phyloP scores from a whole-genome alignment of 2,113 vertebrate species.

The Myrmecophaga tridactyla region DNA sequence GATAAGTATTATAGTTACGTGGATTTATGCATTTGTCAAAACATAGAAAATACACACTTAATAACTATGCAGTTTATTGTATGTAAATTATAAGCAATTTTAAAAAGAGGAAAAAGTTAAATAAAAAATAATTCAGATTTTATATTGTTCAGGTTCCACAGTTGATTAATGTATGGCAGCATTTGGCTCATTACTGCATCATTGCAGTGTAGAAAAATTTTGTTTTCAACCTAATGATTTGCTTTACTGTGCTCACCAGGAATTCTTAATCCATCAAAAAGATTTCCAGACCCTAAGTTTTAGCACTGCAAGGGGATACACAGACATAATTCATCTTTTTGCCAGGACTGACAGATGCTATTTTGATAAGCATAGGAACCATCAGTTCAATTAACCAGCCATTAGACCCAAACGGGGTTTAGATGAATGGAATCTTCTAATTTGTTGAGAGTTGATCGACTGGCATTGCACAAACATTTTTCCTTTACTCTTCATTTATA shows the following conservation, averaged over 20 bases:
- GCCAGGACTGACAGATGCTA: not conserved
- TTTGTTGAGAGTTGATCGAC: not conserved
- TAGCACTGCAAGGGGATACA: not conserved
- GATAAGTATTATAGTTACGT: not conserved
- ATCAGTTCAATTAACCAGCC: not conserved
- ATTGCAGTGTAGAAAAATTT: not conserved
- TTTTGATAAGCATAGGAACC: not conserved
- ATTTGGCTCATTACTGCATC: not conserved
- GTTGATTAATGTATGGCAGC: not conserved
- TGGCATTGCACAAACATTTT: not conserved
- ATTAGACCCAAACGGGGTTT: not conserved
- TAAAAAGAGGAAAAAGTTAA: not conserved
- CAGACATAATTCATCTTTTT: not conserved
- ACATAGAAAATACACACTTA: not conserved
- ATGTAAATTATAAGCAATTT: not conserved
- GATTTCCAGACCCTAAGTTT: not conserved
- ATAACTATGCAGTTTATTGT: not conserved
- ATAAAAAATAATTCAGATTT: slow-evolving; percentile 2
- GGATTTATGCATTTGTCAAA: not conserved
- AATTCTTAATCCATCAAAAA: slow-evolving; percentile 41
- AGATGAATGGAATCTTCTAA: not conserved
- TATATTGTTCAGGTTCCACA: not conserved
- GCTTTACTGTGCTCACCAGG: slow-evolving; percentile 41
- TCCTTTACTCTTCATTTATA: not conserved
- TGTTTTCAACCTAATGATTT: slow-evolving; percentile 26